phyloP scores from a whole-genome alignment of 1,140 invertebrate genomes.

The Arion vulgaris region DNA sequence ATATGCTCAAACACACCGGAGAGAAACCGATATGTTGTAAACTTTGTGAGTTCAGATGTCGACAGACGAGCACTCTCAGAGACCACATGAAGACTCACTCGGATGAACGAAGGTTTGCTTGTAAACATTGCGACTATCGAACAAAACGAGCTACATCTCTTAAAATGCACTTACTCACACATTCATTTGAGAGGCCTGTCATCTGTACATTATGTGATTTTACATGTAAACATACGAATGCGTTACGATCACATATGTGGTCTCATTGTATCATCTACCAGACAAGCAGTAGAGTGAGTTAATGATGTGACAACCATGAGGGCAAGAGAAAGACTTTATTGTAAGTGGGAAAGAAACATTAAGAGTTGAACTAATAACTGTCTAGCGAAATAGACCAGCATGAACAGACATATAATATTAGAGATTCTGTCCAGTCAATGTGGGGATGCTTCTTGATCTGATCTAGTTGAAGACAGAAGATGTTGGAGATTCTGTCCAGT shows the following conservation, averaged over 20 bases:
- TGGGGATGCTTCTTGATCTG: no score
- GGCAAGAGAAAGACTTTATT: no score
- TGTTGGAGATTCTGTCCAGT: no score
- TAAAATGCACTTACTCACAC: constrained; percentile 5
- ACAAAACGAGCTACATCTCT: neutral
- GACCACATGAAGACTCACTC: neutral
- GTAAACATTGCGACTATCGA: constrained; percentile 1
- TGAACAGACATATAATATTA: no score
- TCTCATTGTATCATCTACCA: neutral
- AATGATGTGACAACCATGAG: no score
- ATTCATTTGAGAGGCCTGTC: neutral
- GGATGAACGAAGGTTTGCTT: neutral
- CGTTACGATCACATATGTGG: neutral
- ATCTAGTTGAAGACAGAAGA: no score
- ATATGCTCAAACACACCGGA: constrained; percentile 1
- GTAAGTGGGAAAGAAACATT: no score
- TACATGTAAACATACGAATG: constrained; percentile 15
- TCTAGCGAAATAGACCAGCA: no score
- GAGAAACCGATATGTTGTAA: constrained; percentile 5
- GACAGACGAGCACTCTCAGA: constrained; percentile 8
- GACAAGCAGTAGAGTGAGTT: no score
- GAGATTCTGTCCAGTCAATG: no score
- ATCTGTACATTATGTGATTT: neutral
- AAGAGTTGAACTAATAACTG: no score
- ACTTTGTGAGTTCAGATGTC: constrained; percentile 7